Percentiles rank a stretch among this genome's conserved stretches.
Evolutionary conservation across 2,113 vertebrate species (phyloP).

Genomic region (Leucopsar rothschildi): DNA sequence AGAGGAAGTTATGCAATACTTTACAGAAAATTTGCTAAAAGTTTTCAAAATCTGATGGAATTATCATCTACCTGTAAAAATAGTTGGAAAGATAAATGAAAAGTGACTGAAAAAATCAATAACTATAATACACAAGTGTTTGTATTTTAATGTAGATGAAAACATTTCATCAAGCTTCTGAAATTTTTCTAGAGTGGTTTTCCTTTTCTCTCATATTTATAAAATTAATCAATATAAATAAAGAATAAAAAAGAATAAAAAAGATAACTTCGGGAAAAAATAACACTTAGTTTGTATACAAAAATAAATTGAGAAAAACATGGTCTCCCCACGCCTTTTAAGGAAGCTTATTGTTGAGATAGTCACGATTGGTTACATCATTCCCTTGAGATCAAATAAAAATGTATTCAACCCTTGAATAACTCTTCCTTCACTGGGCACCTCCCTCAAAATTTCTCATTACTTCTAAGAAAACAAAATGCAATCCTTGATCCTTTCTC

Average conservation of each 20-base stretch:
- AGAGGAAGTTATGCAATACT: not conserved
- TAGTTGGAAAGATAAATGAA: not conserved
- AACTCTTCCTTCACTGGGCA: not conserved
- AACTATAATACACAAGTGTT: not conserved
- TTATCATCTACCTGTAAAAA: not conserved
- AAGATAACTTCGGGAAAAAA: not conserved
- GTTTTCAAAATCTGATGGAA: not conserved
- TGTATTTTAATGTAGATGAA: not conserved
- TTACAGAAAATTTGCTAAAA: not conserved
- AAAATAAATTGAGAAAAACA: not conserved
- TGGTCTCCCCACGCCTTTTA: not conserved
- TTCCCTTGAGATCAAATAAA: not conserved
- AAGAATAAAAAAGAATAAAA: too few species aligned
- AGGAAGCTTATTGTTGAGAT: not conserved
- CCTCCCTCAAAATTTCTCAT: not conserved
- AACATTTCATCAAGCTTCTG: not conserved
- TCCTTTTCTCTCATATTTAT: not conserved
- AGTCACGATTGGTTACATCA: not conserved
- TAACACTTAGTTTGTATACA: not conserved
- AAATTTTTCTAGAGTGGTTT: not conserved
- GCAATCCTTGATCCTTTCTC: not conserved
- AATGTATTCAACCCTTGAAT: not conserved
- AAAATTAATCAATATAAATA: constrained; percentile 18
- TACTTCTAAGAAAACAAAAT: not conserved
- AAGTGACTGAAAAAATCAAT: not conserved